Evolutionary conservation across 2,113 vertebrate genomes (phyloP).

Genomic region (Zootoca vivipara): DNA sequence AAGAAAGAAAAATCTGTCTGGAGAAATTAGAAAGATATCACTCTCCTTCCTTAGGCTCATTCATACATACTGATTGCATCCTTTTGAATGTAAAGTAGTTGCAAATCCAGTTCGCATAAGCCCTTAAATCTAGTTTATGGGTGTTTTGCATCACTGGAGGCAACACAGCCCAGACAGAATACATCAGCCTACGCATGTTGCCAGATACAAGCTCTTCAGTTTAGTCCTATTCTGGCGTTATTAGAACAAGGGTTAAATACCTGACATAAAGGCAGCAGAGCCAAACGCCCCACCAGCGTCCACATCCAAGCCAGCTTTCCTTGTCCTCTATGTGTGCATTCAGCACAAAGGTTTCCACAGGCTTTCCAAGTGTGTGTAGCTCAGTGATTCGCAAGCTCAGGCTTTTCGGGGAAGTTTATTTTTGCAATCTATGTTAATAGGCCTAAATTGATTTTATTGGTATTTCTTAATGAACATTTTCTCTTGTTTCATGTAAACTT

Average conservation of each 20-base stretch:
- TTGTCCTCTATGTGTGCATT: too few species aligned
- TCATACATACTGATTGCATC: neutral
- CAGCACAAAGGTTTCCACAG: too few species aligned
- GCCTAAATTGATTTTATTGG: too few species aligned
- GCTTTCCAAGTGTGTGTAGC: neutral
- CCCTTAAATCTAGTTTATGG: neutral
- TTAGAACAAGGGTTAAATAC: too few species aligned
- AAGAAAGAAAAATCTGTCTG: neutral
- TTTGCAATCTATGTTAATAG: neutral
- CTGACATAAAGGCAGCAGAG: too few species aligned
- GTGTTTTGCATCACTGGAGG: constrained; percentile 3
- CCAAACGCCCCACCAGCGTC: too few species aligned
- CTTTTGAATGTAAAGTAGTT: neutral
- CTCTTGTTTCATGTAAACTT: too few species aligned
- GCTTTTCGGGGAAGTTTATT: neutral
- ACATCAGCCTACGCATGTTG: neutral
- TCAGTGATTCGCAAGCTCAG: neutral
- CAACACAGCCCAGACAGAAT: neutral
- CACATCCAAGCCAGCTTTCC: too few species aligned
- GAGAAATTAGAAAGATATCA: neutral
- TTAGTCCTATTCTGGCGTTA: too few species aligned
- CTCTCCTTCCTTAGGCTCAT: constrained; percentile 15
- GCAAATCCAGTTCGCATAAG: neutral
- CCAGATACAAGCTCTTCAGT: neutral
- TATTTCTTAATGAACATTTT: too few species aligned